Evolutionary conservation across 2,113 vertebrate species (phyloP).

Genomic region (Dipodomys ordii): DNA sequence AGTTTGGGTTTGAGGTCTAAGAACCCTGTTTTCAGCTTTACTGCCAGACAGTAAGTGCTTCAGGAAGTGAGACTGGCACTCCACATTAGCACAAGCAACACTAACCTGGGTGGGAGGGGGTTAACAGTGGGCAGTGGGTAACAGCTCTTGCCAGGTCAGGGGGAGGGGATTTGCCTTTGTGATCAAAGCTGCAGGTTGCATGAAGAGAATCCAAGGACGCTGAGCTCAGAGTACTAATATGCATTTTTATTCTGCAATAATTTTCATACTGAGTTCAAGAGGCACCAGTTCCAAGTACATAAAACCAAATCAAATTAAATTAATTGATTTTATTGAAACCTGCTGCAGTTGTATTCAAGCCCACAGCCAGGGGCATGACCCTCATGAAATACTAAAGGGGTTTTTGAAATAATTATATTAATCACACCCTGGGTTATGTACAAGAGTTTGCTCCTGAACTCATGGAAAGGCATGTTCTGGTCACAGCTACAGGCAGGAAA

Average conservation of each 20-base stretch:
- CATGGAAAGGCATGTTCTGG: not conserved
- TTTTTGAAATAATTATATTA: constrained; percentile 82
- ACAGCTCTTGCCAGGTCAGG: not conserved
- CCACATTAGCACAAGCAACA: not conserved
- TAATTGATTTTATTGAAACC: constrained; percentile 84
- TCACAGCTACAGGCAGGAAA: not conserved
- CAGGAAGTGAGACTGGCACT: not conserved
- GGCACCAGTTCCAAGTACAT: constrained; percentile 79
- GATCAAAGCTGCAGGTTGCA: constrained; percentile 19
- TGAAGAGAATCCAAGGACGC: constrained; percentile 70
- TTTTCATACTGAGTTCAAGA: constrained; percentile 82
- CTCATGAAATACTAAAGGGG: constrained; percentile 79
- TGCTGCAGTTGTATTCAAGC: constrained; percentile 77
- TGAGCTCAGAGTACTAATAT: constrained; percentile 63
- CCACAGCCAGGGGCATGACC: constrained; percentile 76
- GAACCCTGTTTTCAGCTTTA: too few species aligned
- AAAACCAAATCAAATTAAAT: constrained; percentile 84
- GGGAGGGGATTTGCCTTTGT: not conserved
- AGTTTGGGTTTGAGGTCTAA: too few species aligned
- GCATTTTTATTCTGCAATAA: constrained; percentile 82
- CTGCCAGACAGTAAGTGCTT: not conserved
- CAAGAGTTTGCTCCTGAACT: constrained; percentile 32
- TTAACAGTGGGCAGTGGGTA: not conserved
- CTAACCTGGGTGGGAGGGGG: not conserved
- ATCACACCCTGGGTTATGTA: constrained; percentile 68